A percentile compares a stretch with the other conserved stretches of the same genome.
These are phyloP conservation scores for Phalacrocorax brasilianus DNA, from an alignment of 2,113 vertebrate genomes.

Conservation along the genomic window DNA sequence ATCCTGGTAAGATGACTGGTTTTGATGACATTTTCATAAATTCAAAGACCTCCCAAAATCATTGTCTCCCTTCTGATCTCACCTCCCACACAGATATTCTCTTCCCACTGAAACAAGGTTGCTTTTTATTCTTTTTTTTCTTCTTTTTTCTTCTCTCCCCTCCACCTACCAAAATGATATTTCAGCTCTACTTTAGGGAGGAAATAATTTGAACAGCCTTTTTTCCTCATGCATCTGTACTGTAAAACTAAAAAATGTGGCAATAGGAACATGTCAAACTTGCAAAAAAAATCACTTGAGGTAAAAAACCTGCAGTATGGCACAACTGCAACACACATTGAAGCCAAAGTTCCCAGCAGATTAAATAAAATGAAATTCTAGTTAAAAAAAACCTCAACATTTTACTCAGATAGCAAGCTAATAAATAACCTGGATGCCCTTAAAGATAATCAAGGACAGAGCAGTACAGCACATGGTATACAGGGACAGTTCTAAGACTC, in stretches of 20 bases:
- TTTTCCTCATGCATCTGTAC: background rate
- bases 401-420: background rate
- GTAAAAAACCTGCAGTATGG: background rate
- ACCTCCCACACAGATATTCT: background rate
- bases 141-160: background rate
- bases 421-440: background rate
- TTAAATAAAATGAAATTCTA: background rate
- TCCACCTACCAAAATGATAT: background rate
- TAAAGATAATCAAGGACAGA: background rate
- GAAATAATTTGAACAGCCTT: background rate
- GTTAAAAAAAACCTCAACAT: background rate
- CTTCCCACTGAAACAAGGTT: conserved; percentile 1
- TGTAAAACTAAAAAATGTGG: background rate
- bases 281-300: background rate
- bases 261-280: background rate
- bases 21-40: conserved; percentile 4
- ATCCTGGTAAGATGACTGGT: background rate
- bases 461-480: background rate
- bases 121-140: background rate
- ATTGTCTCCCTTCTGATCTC: conserved; percentile 23
- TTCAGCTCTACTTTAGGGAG: background rate
- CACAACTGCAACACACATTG: background rate
- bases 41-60: background rate
- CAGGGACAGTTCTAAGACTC: background rate
- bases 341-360: background rate